These are phyloP conservation scores for Drosophila eugracilis DNA, from an alignment of 1,140 invertebrate genomes.

Conservation along the genomic window DNA sequence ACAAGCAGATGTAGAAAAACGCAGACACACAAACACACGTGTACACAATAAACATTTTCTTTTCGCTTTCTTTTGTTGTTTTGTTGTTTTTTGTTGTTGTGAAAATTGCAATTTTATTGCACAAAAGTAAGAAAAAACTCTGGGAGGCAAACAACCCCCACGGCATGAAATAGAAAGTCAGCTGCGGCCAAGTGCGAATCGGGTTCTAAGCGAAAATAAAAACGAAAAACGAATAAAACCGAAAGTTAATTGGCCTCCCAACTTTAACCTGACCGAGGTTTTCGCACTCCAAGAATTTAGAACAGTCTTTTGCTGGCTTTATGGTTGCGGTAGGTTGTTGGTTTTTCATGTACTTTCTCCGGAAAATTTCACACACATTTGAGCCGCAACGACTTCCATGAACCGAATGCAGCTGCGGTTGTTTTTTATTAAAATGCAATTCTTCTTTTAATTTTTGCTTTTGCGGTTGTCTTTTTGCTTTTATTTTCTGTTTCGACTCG, in stretches of 20 bases:
- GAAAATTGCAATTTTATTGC: slow-evolving; percentile 78
- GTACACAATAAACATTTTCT: slow-evolving; percentile 34
- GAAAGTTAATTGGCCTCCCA: slow-evolving; percentile 57
- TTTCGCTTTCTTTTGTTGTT: slow-evolving; percentile 79
- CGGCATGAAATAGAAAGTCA: slow-evolving; percentile 76
- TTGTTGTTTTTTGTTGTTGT: slow-evolving; percentile 75
- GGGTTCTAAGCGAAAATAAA: slow-evolving; percentile 28
- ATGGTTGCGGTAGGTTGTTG: slow-evolving; percentile 26
- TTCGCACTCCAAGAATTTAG: slow-evolving; percentile 44
- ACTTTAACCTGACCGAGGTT: slow-evolving; percentile 44
- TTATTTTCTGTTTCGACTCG: slow-evolving; percentile 44
- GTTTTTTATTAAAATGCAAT: slow-evolving; percentile 74
- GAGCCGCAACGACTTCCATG: slow-evolving; percentile 35
- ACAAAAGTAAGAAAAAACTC: too few species aligned
- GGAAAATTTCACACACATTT: slow-evolving; percentile 65
- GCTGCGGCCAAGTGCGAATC: slow-evolving; percentile 9
- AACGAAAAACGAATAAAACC: slow-evolving; percentile 36
- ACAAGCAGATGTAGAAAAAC: slow-evolving; percentile 38
- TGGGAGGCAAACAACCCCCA: slow-evolving; percentile 42
- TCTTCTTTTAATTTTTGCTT: slow-evolving; percentile 56
- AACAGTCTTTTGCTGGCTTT: slow-evolving; percentile 14
- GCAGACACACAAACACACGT: slow-evolving; percentile 28
- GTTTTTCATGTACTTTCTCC: slow-evolving; percentile 70
- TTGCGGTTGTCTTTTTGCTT: slow-evolving; percentile 26
- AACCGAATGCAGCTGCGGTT: slow-evolving; percentile 36